Percentiles rank a stretch among this genome's conserved stretches.
Conservation (phyloP, 1,140 invertebrate genomes). For the Gonioctena quinquepunctata region DNA sequence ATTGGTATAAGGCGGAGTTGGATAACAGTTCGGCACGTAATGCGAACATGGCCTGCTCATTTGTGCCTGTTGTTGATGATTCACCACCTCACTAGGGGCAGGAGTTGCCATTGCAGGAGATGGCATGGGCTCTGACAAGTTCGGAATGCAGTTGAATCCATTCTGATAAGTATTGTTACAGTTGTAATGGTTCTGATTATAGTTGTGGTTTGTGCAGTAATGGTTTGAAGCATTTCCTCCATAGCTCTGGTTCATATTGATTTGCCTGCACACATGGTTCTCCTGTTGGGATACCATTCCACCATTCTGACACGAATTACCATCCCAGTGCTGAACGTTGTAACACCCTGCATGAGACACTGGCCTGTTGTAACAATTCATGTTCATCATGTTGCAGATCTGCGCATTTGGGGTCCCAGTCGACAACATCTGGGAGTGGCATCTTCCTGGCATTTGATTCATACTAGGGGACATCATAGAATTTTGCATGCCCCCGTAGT, state of each 20-base stretch:
- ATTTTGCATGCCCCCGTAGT: slow-evolving; percentile 21
- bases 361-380: slow-evolving; percentile 27
- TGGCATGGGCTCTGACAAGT: slow-evolving; percentile 58
- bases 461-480: slow-evolving; percentile 46
- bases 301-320: slow-evolving; percentile 31
- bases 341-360: slow-evolving; percentile 33
- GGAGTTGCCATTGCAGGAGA: slow-evolving; percentile 64
- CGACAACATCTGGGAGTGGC: slow-evolving; percentile 34
- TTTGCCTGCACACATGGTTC: slow-evolving; percentile 29
- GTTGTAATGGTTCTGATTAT: slow-evolving; percentile 21
- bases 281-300: slow-evolving; percentile 25
- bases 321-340: slow-evolving; percentile 29
- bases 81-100: slow-evolving; percentile 58
- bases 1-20: slow-evolving; percentile 32
- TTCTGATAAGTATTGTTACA: slow-evolving; percentile 23
- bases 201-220: slow-evolving; percentile 48
- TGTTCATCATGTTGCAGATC: slow-evolving; percentile 49
- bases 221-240: slow-evolving; percentile 47
- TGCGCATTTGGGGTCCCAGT: slow-evolving; percentile 26
- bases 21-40: slow-evolving; percentile 47
- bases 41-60: slow-evolving; percentile 58
- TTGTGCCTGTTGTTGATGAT: slow-evolving; percentile 59
- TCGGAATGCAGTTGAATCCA: slow-evolving; percentile 34
- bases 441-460: slow-evolving; percentile 43
- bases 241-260: slow-evolving; percentile 24